A percentile compares a stretch with the other conserved stretches of the same genome.
phyloP scores from a whole-genome alignment of 2,888 invertebrate species.

The Euplexia lucipara region DNA sequence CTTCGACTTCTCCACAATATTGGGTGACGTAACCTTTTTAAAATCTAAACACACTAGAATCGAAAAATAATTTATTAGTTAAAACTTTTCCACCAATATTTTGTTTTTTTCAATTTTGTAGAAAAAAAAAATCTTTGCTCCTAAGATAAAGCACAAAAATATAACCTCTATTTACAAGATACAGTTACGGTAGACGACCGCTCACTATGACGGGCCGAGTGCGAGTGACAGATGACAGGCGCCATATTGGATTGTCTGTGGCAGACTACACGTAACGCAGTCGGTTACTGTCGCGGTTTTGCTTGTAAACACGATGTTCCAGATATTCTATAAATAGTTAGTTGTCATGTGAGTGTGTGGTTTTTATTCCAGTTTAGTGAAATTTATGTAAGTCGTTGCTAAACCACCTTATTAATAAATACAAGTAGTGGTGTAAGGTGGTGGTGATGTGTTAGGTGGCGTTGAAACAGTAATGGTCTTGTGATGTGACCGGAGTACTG shows the following conservation, averaged over 20 bases:
- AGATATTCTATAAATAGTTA: neutral
- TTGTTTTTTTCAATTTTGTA: too few species aligned
- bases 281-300: slow-evolving; percentile 31
- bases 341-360: neutral
- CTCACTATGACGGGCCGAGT: slow-evolving; percentile 64
- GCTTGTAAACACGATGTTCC: slow-evolving; percentile 21
- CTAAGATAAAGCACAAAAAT: slow-evolving; percentile 35
- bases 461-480: too few species aligned
- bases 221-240: slow-evolving; percentile 75
- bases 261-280: slow-evolving; percentile 47
- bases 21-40: too few species aligned
- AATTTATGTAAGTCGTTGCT: neutral
- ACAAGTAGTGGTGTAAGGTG: too few species aligned
- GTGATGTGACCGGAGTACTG: too few species aligned
- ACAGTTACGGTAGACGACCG: slow-evolving; percentile 57
- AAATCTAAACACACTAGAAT: too few species aligned
- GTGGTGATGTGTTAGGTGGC: too few species aligned
- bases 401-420: too few species aligned
- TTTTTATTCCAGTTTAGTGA: neutral
- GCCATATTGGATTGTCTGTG: slow-evolving; percentile 74
- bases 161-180: slow-evolving; percentile 37
- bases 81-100: too few species aligned
- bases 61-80: too few species aligned
- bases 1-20: too few species aligned
- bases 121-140: slow-evolving; percentile 23